These are phyloP conservation scores for Tenthredo amoena DNA, from an alignment of 2,888 invertebrate genomes.

Conservation along the genomic window DNA sequence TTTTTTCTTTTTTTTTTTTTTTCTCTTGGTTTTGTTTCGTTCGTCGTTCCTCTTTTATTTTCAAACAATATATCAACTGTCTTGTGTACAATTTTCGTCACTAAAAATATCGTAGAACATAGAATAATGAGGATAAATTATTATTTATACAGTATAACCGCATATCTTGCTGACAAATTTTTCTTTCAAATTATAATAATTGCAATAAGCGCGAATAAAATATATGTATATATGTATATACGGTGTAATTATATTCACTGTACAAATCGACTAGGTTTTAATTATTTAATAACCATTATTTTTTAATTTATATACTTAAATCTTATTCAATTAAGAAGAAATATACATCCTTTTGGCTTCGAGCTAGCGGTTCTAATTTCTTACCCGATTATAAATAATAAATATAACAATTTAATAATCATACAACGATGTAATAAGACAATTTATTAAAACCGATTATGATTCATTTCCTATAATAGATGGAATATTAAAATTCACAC, in stretches of 20 bases:
- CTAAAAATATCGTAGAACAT: not conserved
- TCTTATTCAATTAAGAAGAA: not conserved
- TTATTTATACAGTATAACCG: not conserved
- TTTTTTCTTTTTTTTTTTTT: not conserved
- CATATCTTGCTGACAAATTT: not conserved
- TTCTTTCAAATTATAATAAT: not conserved
- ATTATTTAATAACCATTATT: not conserved
- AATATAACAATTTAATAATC: not conserved
- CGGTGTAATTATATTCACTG: not conserved
- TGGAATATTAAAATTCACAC: not conserved
- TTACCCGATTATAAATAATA: not conserved
- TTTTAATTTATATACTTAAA: not conserved
- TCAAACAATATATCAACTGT: conserved; percentile 55
- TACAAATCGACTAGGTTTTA: conserved; percentile 2
- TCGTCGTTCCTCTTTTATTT: not conserved
- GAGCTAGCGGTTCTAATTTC: conserved; percentile 2
- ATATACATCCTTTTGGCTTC: not conserved
- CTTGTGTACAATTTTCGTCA: not conserved
- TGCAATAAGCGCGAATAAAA: not conserved
- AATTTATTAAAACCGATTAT: no score
- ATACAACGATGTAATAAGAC: no score
- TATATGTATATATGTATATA: not conserved
- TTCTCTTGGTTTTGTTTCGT: no score
- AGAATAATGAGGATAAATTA: no score
- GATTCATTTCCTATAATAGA: no score